Evolutionary conservation across 1,140 invertebrate genomes (phyloP).

Genomic region (Solenopsis fugax): DNA sequence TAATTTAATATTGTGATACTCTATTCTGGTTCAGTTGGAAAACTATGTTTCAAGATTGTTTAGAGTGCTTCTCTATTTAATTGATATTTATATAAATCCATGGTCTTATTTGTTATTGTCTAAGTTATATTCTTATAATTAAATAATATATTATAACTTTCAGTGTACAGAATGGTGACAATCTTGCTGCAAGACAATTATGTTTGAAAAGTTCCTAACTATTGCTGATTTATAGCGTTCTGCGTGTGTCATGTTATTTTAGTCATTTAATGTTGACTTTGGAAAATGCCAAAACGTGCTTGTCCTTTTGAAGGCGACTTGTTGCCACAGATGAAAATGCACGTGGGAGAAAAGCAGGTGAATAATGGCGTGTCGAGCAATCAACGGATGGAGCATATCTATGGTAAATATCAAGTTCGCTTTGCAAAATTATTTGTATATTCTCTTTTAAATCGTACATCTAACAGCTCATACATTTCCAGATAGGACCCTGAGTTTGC

Average conservation of each 20-base stretch:
- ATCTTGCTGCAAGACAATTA: neutral
- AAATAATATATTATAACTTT: neutral
- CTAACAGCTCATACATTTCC: neutral
- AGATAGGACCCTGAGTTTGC: conserved; percentile 77
- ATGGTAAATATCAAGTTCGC: conserved; percentile 73
- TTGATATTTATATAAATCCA: too few species aligned
- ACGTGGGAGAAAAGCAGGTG: conserved; percentile 77
- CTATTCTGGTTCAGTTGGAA: too few species aligned
- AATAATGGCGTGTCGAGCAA: conserved; percentile 73
- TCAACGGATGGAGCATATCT: conserved; percentile 77
- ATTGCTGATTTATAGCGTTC: neutral
- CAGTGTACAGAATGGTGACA: neutral
- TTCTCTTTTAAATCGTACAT: neutral
- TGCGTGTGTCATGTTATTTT: neutral
- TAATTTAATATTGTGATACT: too few species aligned
- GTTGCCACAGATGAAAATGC: conserved; percentile 77
- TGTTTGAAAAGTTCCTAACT: neutral
- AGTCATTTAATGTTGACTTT: neutral
- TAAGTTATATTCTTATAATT: neutral
- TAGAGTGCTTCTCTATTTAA: too few species aligned
- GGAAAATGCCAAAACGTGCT: conserved; percentile 78
- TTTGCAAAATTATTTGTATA: neutral
- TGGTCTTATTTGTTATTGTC: too few species aligned
- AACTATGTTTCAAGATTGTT: too few species aligned
- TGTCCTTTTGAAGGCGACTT: conserved; percentile 79